Base-by-base conservation (phyloP, 1,140 invertebrate species). In the Ostrea edulis region DNA sequence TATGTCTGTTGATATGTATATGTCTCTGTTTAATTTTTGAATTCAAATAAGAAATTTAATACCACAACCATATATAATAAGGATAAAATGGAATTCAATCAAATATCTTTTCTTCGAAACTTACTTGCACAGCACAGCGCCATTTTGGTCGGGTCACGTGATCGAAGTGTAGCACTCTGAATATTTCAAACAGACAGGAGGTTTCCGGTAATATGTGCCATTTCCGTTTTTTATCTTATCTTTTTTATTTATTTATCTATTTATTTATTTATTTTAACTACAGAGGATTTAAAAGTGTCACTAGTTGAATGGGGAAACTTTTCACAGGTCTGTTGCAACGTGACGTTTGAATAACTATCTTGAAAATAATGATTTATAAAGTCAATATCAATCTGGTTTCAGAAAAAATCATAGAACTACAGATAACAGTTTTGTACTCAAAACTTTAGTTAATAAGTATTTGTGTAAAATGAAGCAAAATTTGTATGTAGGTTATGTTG, bases 101-200 rank as follows among this genome's bases (percentile, higher is more conserved):
- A 25, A 81, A 55, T 7, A 52, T 20, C 55, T 29, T 77, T 12
- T 77, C 35, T 77, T 25, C 25, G 29, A 77, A 11, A 35, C 89
- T 90, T 88, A 90, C 93, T 92, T 89, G 93, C 93, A 94, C 93
- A 94, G 93, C 93, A 94, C 65, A 94, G 92, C 93, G 93, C 92
- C 93, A 94, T 94, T 86, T 93, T 93, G 92, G 88, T 88, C 90
- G 83, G 84, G 88, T 92, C 92, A 93, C 92, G 92, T 93, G 92
- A 92, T 86, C 4, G 85, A 51, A 85, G 11, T 77, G 9, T 77
- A 29, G 25, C 12, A 77, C 11, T 14, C 68, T 0, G 68, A 25
- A 71, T 20, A 62, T 71, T 71, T 25, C 25, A 71, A 25, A 77
- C 68, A 29, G 25, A 14, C 68, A 77, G 11, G 25, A 77, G 9